phyloP scores from a whole-genome alignment of 2,113 vertebrate genomes.

The Craseonycteris thonglongyai region DNA sequence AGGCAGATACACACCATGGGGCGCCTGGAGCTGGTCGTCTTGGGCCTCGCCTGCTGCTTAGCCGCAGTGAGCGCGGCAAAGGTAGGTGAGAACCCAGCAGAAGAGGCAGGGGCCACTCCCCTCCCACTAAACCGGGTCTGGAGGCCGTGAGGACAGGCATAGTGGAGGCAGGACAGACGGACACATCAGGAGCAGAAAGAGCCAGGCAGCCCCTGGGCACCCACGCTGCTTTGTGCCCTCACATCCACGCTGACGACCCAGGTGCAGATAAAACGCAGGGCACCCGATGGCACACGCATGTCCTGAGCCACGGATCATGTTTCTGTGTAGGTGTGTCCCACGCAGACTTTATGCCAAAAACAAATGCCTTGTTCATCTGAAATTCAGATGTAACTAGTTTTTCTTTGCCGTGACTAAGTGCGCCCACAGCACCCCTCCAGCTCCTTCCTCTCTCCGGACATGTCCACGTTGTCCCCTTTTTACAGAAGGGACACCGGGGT shows the following conservation, averaged over 20 bases:
- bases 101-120: not conserved
- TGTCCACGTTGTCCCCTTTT: fast-evolving
- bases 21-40: slow-evolving; percentile 69
- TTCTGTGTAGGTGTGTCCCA: fast-evolving
- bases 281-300: fast-evolving
- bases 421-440: not conserved
- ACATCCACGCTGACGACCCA: fast-evolving
- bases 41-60: slow-evolving; percentile 74
- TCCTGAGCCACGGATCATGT: fast-evolving
- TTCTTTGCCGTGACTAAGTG: not conserved
- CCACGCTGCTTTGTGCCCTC: not conserved
- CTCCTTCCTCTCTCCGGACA: not conserved
- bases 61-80: slow-evolving; percentile 72
- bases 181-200: not conserved
- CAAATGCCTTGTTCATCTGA: not conserved
- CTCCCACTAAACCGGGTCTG: not conserved
- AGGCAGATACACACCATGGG: slow-evolving; percentile 72
- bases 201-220: not conserved
- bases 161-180: not conserved
- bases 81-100: slow-evolving; percentile 62
- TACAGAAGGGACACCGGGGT: not conserved
- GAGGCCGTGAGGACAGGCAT: not conserved
- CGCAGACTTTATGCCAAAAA: not conserved
- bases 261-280: not conserved
- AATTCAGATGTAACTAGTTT: not conserved